phyloP scores from a whole-genome alignment of 2,113 vertebrate species.

The Perognathus longimembris region DNA sequence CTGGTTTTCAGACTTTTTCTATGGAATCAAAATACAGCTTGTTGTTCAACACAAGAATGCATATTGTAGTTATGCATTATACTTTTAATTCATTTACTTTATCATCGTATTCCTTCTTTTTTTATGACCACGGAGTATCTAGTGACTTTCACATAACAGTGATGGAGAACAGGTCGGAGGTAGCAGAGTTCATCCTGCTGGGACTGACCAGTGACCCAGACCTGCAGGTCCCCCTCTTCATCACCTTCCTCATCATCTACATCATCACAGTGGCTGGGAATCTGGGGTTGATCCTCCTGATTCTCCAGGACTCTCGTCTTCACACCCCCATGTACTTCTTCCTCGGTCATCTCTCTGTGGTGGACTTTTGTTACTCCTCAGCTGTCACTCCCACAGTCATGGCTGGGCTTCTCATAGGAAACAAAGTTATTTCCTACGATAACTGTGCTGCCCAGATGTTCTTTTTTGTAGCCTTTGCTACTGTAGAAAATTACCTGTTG shows the following conservation, averaged over 20 bases:
- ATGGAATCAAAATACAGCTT: neutral
- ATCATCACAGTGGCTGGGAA: neutral
- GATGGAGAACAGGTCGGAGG: conserved; percentile 7
- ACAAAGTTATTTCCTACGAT: neutral
- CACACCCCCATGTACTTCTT: conserved; percentile 33
- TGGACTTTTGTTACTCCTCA: conserved; percentile 15
- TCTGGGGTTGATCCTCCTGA: conserved; percentile 3
- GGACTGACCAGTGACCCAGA: neutral
- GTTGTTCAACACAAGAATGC: neutral
- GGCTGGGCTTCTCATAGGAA: neutral
- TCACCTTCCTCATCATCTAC: conserved; percentile 18
- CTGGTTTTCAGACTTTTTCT: neutral
- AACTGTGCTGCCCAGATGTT: conserved; percentile 32
- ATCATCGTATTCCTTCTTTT: neutral
- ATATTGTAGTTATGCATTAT: neutral
- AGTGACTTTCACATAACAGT: neutral
- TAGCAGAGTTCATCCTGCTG: neutral
- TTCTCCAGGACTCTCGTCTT: neutral
- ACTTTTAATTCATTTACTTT: neutral
- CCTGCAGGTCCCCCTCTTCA: neutral
- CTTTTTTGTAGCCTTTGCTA: conserved; percentile 10
- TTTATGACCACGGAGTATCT: neutral
- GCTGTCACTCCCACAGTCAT: neutral
- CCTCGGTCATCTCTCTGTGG: conserved; percentile 5
- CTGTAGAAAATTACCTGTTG: neutral